Evolutionary conservation across 2,797 vertebrate genomes (phyloP), one percentile per base, ranked within the genome.

Genomic region (Fratercula arctica): DNA sequence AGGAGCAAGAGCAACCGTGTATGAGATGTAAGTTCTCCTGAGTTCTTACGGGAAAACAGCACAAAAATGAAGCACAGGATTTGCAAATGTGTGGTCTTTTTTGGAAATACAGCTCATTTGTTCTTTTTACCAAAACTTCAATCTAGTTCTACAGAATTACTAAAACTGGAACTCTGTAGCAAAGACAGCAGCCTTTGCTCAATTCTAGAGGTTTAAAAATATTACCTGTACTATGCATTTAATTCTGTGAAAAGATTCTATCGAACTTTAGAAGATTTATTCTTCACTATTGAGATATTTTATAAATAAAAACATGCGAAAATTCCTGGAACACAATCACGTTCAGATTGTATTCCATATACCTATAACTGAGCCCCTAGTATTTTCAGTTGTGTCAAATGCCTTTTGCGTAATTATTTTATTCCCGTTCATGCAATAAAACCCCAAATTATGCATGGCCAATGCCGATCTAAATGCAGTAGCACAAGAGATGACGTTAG

Each of bases 21-120:
- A 50, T 43, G 45, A 91, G 33, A 67, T 3, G 14, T 16, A 87
- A 81, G 41, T 51, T 70, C n/a, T 85, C 77, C 75, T 45, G n/a
- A 46, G 29, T 61, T 64, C 28, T 67, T 76, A 60, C 0, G 14
- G 46, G n/a, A 89, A 89, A 91, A 79, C 48, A 87, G 48, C 29
- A 74, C 19, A 60, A 85, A 81, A 94, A 87, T 41, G 14, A 78
- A 91, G 46, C 4, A 17, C 51, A 29, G 83, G 13, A 82, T 94
- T 90, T 95, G 80, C 50, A 88, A 87, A 75, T 84, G n/a, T 45
- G 14, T 54, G n/a, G 69, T 86, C 53, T 37, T 29, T 64, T 85
- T 92, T 83, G 48, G 81, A 95, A 93, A 77, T 39, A 25, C 24
- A 94, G 39, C 60, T 94, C 64, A 74, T 92, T 96, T 87, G 25